A percentile compares a stretch with the other conserved stretches of the same genome.
Conservation (phyloP, 2,797 vertebrate genomes). For the Coluber constrictor region DNA sequence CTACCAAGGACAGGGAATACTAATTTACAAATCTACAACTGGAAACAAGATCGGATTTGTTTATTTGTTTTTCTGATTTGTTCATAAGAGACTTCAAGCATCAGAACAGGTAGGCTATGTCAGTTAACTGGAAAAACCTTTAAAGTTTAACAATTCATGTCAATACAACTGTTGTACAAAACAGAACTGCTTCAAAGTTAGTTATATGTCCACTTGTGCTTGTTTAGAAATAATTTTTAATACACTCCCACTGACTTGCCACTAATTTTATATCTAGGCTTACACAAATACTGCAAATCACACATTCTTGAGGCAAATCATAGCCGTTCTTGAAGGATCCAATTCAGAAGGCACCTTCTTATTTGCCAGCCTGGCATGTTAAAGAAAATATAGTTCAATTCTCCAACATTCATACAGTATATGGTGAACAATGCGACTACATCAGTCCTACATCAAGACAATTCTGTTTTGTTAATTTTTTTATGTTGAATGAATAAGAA, state of each 20-base stretch:
- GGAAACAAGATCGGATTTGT: not conserved
- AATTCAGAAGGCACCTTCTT: not conserved
- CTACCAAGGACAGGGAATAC: not conserved
- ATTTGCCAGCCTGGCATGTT: not conserved
- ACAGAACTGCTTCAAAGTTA: not conserved
- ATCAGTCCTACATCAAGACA: constrained; percentile 23
- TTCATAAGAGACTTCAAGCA: not conserved
- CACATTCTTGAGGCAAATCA: not conserved
- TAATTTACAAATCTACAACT: not conserved
- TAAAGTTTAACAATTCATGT: not conserved
- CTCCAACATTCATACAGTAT: constrained; percentile 40
- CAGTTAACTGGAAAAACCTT: not conserved
- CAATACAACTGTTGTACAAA: not conserved
- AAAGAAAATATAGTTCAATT: constrained; percentile 42
- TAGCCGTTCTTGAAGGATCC: not conserved
- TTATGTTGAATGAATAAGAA: constrained; percentile 8
- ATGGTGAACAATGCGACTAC: too few species aligned
- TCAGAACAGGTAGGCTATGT: not conserved
- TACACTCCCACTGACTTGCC: not conserved
- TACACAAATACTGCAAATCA: not conserved
- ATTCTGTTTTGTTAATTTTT: constrained; percentile 22
- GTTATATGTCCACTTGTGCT: not conserved
- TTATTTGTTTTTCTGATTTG: not conserved
- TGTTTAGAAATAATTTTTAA: not conserved
- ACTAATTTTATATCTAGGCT: not conserved